A percentile compares a stretch with the other conserved stretches of the same genome.
These are phyloP conservation scores for Lophochroa leadbeateri DNA, from an alignment of 2,113 vertebrate genomes.

Conservation along the genomic window DNA sequence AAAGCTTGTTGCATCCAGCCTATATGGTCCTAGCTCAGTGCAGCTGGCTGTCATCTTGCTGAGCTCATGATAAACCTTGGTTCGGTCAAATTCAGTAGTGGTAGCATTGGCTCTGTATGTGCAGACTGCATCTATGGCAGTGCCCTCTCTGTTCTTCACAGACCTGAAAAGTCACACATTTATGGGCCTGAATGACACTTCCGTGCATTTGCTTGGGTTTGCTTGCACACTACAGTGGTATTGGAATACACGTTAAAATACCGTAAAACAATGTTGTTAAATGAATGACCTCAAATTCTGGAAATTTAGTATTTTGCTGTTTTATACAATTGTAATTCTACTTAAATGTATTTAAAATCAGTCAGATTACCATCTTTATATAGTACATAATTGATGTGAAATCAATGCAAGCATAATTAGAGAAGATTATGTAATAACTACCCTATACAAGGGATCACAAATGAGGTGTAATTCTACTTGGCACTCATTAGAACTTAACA, in stretches of 20 bases:
- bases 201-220: neutral
- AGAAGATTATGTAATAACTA: neutral
- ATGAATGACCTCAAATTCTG: neutral
- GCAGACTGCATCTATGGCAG: conserved; percentile 14
- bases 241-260: neutral
- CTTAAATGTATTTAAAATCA: neutral
- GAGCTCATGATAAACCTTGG: neutral
- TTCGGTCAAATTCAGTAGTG: neutral
- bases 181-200: neutral
- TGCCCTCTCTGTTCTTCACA: neutral
- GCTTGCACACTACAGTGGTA: neutral
- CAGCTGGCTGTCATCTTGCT: neutral
- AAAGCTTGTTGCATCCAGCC: neutral
- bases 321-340: neutral
- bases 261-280: neutral
- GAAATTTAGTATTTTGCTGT: neutral
- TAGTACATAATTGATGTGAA: neutral
- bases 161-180: neutral
- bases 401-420: neutral
- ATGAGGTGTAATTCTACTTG: neutral
- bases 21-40: neutral
- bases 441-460: neutral
- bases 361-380: neutral
- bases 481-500: neutral
- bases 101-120: neutral